phyloP scores from a whole-genome alignment of 2,888 invertebrate species.

The Drosophila greeni region DNA sequence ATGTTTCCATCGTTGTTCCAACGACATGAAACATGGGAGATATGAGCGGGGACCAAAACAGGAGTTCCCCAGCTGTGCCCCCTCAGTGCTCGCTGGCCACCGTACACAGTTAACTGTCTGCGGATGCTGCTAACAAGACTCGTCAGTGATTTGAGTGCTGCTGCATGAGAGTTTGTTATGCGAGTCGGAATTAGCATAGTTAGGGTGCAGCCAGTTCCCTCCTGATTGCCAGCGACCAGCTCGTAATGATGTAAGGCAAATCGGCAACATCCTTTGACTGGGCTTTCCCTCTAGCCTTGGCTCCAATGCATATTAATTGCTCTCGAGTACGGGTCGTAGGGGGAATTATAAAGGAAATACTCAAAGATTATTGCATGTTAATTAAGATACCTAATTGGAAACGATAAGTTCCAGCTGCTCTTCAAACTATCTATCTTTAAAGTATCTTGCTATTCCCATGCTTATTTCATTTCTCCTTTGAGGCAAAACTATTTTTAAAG shows the following conservation, averaged over 20 bases:
- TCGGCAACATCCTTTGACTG: slow-evolving; percentile 54
- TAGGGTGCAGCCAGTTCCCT: slow-evolving; percentile 49
- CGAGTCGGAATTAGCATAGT: slow-evolving; percentile 72
- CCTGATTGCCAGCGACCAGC: slow-evolving; percentile 44
- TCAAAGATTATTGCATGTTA: neutral
- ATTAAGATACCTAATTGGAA: neutral
- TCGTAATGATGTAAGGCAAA: slow-evolving; percentile 62
- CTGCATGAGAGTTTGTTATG: slow-evolving; percentile 64
- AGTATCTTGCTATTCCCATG: neutral
- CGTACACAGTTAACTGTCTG: slow-evolving; percentile 47
- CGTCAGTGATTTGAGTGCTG: slow-evolving; percentile 59
- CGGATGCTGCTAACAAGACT: slow-evolving; percentile 59
- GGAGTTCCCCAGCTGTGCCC: slow-evolving; percentile 1
- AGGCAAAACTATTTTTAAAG: neutral
- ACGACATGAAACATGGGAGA: slow-evolving; percentile 60
- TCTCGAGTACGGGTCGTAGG: neutral
- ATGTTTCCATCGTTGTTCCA: slow-evolving; percentile 37
- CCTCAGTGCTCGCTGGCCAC: slow-evolving; percentile 12
- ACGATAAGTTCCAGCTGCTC: too few species aligned
- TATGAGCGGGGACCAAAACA: slow-evolving; percentile 38
- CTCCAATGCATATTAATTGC: slow-evolving; percentile 36
- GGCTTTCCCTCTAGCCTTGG: neutral
- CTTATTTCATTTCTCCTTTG: neutral
- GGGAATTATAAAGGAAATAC: neutral
- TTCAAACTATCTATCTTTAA: neutral